Conservation (phyloP, 2,113 vertebrate genomes). For the Falco punctatus region DNA sequence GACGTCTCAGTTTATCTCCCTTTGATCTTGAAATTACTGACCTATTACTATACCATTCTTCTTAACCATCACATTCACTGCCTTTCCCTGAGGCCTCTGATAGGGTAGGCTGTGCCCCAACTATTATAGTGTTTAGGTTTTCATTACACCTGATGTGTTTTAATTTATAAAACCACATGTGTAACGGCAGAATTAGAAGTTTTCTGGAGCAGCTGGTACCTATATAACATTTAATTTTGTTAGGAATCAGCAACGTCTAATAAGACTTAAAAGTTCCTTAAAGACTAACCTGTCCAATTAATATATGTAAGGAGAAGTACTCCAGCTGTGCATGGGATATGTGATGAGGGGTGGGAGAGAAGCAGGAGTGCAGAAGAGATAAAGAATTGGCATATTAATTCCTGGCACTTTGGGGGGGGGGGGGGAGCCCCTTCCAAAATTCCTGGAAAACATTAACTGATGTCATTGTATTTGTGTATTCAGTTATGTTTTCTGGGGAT, state of each 20-base stretch:
- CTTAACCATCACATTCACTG: background rate
- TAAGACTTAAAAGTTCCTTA: background rate
- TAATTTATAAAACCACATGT: background rate
- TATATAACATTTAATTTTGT: background rate
- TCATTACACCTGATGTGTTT: background rate
- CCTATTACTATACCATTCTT: background rate
- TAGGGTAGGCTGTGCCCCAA: background rate
- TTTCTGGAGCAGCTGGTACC: conserved; percentile 1
- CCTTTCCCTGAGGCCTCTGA: background rate
- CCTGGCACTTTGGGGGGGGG: accelerated
- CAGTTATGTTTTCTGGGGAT: background rate
- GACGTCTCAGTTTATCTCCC: background rate
- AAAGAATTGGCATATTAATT: background rate
- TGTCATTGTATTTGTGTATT: background rate
- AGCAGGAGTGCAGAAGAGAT: background rate
- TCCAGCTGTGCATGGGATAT: background rate
- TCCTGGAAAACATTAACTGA: background rate
- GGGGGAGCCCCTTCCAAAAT: background rate
- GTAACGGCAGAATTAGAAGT: background rate
- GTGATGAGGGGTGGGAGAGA: background rate
- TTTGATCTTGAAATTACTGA: conserved; percentile 1
- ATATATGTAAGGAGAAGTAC: background rate
- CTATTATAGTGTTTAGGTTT: background rate
- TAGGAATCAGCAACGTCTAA: background rate
- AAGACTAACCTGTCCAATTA: background rate